Evolutionary conservation across 2,888 invertebrate genomes (phyloP), one percentile per base, ranked within the genome.

Genomic region (Thereva unica): DNA sequence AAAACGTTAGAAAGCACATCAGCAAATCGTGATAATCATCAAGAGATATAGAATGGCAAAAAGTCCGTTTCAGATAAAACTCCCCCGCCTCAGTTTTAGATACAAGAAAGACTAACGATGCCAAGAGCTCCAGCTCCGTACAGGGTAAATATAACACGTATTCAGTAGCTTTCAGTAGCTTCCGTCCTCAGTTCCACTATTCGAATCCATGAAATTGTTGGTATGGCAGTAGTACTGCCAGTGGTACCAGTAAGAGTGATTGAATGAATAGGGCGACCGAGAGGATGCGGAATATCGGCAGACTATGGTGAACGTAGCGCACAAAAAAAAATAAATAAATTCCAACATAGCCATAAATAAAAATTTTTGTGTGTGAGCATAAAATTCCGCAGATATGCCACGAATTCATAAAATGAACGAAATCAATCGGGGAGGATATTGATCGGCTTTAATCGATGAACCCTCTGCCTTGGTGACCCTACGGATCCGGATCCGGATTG

Each of bases 361-460:
- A 49, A 61, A 61, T 61, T 61, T 61, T 61, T 61, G 61, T 61
- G 61, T 61, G 61, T 49, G 61, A 61, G 61, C 50, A 61, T 61
- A 61, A 61, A 61, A 61, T 61, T 61, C 61, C 50, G 10, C 61
- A 61, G 61, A 40, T 61, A 61, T 61, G 50, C 61, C 41, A 34
- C 41, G 61, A 61, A 61, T 61, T 61, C 61, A 61, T 61, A 61
- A 61, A 61, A 61, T 50, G 61, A 61, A 50, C 50, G 61, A 61
- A 61, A 61, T 61, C 61, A 61, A 61, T 61, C 50, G 50, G 40
- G 61, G 40, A 61, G 41, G 61, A 61, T 61, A 61, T 61, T 61
- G 61, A 61, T 61, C 61, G 50, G 41, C 50, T 50, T 50, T 61
- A 61, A 61, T 61, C 61, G 50, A 61, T 61, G 34, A 42, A 61